Conservation (phyloP, 2,888 invertebrate genomes). For the Lymantria monacha region DNA sequence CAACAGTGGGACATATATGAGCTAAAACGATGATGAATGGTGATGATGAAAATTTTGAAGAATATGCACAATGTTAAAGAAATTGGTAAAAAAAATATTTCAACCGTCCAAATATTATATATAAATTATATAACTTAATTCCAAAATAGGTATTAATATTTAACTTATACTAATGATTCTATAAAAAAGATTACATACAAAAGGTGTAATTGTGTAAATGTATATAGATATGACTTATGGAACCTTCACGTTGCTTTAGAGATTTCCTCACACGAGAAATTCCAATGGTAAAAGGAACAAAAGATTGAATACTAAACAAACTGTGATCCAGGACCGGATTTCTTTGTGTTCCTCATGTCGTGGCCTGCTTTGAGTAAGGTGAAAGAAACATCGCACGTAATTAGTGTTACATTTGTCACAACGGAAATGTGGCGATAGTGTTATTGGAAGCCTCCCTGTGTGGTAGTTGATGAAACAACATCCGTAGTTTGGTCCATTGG, state of each 20-base stretch:
- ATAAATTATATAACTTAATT: no score
- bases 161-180: no score
- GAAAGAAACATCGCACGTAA: conserved; percentile 3
- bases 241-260: not conserved
- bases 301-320: not conserved
- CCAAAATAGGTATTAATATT: no score
- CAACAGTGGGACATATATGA: no score
- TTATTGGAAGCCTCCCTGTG: conserved; percentile 29
- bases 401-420: conserved; percentile 18
- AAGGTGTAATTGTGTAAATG: no score
- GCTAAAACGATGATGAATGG: no score
- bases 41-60: no score
- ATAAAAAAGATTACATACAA: no score
- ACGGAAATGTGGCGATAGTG: conserved; percentile 33
- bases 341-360: not conserved
- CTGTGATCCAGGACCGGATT: not conserved
- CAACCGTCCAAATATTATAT: no score
- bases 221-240: no score
- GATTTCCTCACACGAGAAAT: not conserved
- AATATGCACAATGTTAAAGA: no score
- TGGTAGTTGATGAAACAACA: conserved; percentile 43
- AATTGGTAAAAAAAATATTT: no score
- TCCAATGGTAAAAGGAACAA: not conserved
- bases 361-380: not conserved
- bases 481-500: conserved; percentile 25